Conservation (phyloP, 2,797 vertebrate species). For the Tenualosa ilisha region DNA sequence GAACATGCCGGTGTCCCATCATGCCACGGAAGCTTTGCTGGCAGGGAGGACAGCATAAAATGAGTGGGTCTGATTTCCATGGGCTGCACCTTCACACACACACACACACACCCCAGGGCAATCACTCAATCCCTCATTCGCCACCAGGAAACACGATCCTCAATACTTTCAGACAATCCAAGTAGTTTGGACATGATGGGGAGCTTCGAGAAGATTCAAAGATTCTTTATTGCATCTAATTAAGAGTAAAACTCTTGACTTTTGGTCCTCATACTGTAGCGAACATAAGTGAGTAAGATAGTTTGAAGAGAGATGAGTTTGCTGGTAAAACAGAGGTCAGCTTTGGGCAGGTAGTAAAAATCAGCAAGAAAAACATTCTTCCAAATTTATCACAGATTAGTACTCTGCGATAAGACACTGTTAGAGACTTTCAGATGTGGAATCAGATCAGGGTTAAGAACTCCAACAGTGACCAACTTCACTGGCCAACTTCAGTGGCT, state of each 20-base stretch:
- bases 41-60: not conserved
- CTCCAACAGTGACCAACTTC: not conserved
- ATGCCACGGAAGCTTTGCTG: not conserved
- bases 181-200: not conserved
- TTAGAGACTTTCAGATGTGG: not conserved
- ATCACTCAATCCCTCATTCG: not conserved
- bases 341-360: not conserved
- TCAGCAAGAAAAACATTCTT: not conserved
- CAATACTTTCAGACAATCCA: not conserved
- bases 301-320: not conserved
- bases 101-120: not conserved
- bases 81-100: not conserved
- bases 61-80: not conserved
- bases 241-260: too few relatives aligned
- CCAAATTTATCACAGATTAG: not conserved
- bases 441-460: slow-evolving; percentile 28
- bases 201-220: too few relatives aligned
- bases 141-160: too few relatives aligned
- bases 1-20: not conserved
- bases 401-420: not conserved
- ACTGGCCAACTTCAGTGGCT: slow-evolving; percentile 8
- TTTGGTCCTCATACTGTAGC: too few relatives aligned
- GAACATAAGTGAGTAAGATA: too few relatives aligned
- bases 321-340: not conserved
- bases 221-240: too few relatives aligned